phyloP scores from a whole-genome alignment of 2,797 vertebrate species.

The Fistularia commersonii region DNA sequence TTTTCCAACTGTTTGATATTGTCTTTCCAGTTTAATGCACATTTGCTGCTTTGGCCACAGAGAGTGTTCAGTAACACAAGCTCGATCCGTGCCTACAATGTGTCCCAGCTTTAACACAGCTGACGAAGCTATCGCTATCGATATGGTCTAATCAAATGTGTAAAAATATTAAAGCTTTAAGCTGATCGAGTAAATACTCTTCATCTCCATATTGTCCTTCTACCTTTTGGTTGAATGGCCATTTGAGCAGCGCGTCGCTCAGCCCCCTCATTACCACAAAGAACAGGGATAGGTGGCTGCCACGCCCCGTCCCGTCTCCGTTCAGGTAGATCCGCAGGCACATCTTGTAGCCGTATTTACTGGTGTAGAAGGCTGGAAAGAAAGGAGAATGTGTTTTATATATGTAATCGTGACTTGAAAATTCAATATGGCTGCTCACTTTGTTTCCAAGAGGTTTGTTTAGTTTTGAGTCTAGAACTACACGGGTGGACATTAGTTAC shows the following conservation, averaged over 20 bases:
- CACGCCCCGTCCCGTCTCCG: slow-evolving; percentile 91
- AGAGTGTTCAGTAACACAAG: too few relatives aligned
- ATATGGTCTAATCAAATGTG: too few relatives aligned
- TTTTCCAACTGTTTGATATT: not conserved
- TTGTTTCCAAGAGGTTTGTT: not conserved
- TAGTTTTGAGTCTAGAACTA: not conserved
- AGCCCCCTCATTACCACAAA: slow-evolving; percentile 97
- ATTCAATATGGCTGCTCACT: not conserved
- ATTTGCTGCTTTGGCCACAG: too few relatives aligned
- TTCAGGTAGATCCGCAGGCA: slow-evolving; percentile 95
- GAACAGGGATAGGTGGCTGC: slow-evolving; percentile 93
- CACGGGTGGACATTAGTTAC: slow-evolving; percentile 24
- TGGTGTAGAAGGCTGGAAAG: slow-evolving; percentile 91
- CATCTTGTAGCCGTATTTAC: slow-evolving; percentile 98
- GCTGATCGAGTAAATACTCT: too few relatives aligned
- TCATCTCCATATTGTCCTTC: not conserved
- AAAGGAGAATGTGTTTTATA: not conserved
- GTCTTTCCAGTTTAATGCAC: too few relatives aligned
- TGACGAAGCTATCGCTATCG: too few relatives aligned
- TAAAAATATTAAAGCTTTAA: too few relatives aligned
- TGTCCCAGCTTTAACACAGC: too few relatives aligned
- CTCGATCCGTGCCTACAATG: too few relatives aligned
- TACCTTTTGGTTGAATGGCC: slow-evolving; percentile 99
- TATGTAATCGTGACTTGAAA: not conserved
- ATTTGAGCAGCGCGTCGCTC: slow-evolving; percentile 89